Evolutionary conservation across 2,888 invertebrate species (phyloP), one percentile per base, ranked within the genome.

Genomic region (Leucoptera coffeella): DNA sequence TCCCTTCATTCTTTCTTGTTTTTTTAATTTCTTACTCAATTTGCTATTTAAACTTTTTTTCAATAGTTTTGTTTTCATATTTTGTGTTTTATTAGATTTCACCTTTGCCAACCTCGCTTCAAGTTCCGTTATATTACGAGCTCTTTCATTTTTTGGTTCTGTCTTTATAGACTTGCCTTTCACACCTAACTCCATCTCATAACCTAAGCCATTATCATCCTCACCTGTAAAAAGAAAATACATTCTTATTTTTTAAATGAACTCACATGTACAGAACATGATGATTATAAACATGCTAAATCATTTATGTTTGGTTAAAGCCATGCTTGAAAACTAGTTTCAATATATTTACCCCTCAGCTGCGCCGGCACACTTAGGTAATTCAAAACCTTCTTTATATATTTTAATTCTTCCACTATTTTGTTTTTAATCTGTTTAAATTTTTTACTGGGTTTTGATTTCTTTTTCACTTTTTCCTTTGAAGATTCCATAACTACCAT

Each of bases 41-140:
- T 77, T 75, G 41, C 77, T 82, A 37, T 74, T 79, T 20, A 84
- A 50, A 35, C 74, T 76, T 42, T 82, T 83, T 41, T 81, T 85
- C 2, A 73, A 50, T 26, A 82, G 46, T 53, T 79, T 82, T 30
- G 75, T 78, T 50, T 81, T 82, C 25, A 82, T 73, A 28, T 73
- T 74, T 26, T 77, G 62, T 29, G 74, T 77, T 34, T 75, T 75
- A 34, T 74, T 72, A 6, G 77, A 73, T 43, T 77, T 79, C 0
- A 83, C 52, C 44, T 75, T 74, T 32, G 76, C 64, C 6, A 84
- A 50, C 39, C 78, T 75, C 30, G 78, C 67, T 40, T 82, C 77
- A 19, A 84, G 53, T 42, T 83, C 83, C 27, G 74, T 59, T 32
- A 82, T 74, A 25, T 74, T 79, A 29, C 65, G 60, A 8, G 81